These are phyloP conservation scores for Nemurella pictetii DNA, from an alignment of 2,888 invertebrate species.

Conservation along the genomic window DNA sequence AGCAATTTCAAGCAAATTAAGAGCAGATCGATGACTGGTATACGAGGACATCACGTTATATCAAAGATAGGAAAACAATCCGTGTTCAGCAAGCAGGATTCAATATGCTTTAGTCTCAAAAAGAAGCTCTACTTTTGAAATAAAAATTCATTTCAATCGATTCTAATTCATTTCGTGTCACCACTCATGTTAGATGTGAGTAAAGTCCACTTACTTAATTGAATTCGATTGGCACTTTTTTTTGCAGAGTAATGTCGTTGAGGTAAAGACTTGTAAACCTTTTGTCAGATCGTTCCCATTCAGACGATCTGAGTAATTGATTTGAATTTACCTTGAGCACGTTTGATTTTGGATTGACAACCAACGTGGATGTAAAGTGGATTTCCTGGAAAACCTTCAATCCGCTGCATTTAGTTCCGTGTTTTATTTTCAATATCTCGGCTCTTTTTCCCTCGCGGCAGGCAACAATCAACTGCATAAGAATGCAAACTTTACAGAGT, in stretches of 20 bases:
- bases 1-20: slow-evolving; percentile 29
- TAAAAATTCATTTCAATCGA: neutral
- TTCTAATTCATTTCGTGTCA: neutral
- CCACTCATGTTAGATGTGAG: neutral
- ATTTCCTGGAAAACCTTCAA: neutral
- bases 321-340: neutral
- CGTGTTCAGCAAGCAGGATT: neutral
- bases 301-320: neutral
- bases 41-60: neutral
- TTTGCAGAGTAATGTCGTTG: neutral
- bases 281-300: neutral
- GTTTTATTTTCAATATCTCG: neutral
- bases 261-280: neutral
- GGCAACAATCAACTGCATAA: neutral
- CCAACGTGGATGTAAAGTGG: neutral
- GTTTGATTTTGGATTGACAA: slow-evolving; percentile 10
- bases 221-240: neutral
- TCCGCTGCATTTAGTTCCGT: too few species aligned
- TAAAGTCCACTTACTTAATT: neutral
- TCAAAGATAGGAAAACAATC: slow-evolving; percentile 13
- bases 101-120: neutral
- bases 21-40: neutral
- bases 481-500: neutral
- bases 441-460: neutral
- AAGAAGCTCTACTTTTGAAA: neutral